Conservation (phyloP, 1,140 invertebrate genomes). For the Lepidurus packardi region DNA sequence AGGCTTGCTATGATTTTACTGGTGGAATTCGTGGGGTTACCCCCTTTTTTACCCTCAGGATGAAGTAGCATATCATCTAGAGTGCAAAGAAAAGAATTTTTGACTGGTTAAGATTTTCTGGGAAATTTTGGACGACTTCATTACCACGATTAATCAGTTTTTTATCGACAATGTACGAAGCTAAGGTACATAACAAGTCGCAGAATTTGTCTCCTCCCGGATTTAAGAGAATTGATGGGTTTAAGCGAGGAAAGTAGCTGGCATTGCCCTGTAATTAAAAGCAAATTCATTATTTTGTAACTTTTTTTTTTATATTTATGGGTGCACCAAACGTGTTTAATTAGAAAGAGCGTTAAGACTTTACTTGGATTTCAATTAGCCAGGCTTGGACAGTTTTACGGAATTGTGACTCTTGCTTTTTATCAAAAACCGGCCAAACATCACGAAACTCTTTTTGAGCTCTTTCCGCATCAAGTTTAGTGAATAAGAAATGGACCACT, state of each 20-base stretch:
- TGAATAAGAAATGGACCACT: slow-evolving; percentile 30
- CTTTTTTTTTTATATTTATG: neutral
- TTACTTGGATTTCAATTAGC: slow-evolving; percentile 30
- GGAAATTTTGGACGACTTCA: neutral
- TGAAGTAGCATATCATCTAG: neutral
- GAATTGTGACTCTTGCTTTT: slow-evolving; percentile 32
- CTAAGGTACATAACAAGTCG: slow-evolving; percentile 26
- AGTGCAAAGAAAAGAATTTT: neutral
- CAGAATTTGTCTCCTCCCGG: slow-evolving; percentile 30
- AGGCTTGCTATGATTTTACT: neutral
- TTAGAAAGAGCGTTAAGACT: neutral
- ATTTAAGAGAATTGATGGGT: slow-evolving; percentile 26
- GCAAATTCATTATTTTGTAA: neutral
- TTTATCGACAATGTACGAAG: slow-evolving; percentile 23
- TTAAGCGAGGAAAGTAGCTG: slow-evolving; percentile 26
- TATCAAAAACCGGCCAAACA: slow-evolving; percentile 31
- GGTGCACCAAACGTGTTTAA: neutral
- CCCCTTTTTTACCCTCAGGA: neutral
- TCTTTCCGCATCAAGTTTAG: slow-evolving; percentile 27
- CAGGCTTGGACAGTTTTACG: slow-evolving; percentile 25
- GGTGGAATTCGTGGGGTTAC: neutral
- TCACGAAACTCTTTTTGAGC: slow-evolving; percentile 23
- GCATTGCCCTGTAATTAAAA: slow-evolving; percentile 14
- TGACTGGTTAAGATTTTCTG: neutral
- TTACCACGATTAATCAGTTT: neutral